These are phyloP conservation scores for Thalassophryne amazonica DNA, from an alignment of 2,797 vertebrate species.

Conservation along the genomic window DNA sequence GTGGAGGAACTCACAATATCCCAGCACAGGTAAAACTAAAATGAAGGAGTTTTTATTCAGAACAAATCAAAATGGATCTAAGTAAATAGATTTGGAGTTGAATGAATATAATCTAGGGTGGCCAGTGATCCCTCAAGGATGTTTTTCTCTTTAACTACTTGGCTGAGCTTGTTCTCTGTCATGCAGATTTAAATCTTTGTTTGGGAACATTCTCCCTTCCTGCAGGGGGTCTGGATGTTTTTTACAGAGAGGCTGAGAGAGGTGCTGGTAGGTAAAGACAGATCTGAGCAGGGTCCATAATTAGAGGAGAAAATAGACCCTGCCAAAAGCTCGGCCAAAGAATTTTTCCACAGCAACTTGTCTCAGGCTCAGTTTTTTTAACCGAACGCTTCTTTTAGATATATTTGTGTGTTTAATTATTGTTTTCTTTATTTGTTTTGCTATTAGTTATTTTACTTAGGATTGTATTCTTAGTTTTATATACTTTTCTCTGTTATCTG, in stretches of 20 bases:
- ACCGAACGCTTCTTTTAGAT: too few species aligned
- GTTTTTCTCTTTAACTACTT: conserved; percentile 18
- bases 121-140: neutral
- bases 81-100: neutral
- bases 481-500: too few species aligned
- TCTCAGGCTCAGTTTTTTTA: conserved; percentile 35
- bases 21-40: too few species aligned
- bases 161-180: conserved; percentile 14
- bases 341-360: conserved; percentile 47
- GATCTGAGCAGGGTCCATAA: conserved; percentile 54
- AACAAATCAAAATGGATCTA: too few species aligned
- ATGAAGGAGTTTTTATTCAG: too few species aligned
- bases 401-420: too few species aligned
- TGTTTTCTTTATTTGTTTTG: too few species aligned
- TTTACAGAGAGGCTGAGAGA: conserved; percentile 31
- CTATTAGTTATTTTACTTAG: too few species aligned
- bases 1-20: too few species aligned
- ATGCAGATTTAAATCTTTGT: conserved; percentile 38
- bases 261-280: conserved; percentile 54
- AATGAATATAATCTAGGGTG: neutral
- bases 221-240: conserved; percentile 27
- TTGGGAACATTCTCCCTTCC: conserved; percentile 42
- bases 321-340: conserved; percentile 38
- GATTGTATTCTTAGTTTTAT: too few species aligned
- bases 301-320: conserved; percentile 32